Evolutionary conservation across 2,113 vertebrate species (phyloP).

Genomic region (Xyliphius kryptos): DNA sequence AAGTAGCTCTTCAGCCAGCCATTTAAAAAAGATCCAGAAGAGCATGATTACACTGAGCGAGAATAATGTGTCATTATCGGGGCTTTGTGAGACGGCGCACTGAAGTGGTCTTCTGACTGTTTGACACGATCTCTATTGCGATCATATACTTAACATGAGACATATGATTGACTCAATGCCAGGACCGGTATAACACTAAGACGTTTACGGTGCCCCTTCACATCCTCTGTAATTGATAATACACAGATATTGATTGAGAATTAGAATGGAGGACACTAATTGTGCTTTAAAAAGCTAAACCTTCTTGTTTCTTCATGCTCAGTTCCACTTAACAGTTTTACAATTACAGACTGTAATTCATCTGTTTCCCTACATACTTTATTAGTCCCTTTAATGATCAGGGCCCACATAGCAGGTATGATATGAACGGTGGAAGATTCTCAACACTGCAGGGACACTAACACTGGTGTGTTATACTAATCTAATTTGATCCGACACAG

Average conservation of each 20-base stretch:
- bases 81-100: conserved; percentile 56
- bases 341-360: no score
- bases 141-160: conserved; percentile 26
- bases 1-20: conserved; percentile 55
- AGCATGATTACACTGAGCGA: conserved; percentile 50
- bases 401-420: no score
- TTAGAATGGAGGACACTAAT: no score
- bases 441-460: no score
- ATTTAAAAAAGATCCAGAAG: conserved; percentile 46
- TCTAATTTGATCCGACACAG: no score
- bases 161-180: conserved; percentile 33
- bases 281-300: no score
- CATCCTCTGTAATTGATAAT: conserved; percentile 28
- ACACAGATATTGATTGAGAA: conserved; percentile 9
- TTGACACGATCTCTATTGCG: conserved; percentile 35
- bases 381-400: no score
- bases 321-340: no score
- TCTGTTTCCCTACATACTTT: no score
- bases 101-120: conserved; percentile 53
- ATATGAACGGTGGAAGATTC: no score
- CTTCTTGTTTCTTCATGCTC: no score
- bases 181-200: conserved; percentile 26
- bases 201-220: conserved; percentile 42
- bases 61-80: conserved; percentile 52
- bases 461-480: no score